Base-by-base conservation (phyloP, 2,888 invertebrate genomes). In the Protula sp. region DNA sequence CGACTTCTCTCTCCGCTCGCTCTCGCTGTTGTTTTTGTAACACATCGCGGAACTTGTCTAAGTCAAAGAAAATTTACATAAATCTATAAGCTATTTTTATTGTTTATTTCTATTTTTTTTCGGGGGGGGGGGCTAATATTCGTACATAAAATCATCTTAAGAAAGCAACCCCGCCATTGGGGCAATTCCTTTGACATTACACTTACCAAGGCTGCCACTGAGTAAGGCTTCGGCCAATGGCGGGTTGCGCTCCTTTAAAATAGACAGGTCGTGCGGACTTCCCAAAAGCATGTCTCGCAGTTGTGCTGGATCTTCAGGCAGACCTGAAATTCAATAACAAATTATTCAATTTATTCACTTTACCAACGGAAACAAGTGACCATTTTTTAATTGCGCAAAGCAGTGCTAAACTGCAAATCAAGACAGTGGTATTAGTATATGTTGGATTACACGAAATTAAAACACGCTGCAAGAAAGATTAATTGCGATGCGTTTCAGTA, bases 161-260 rank as follows among this genome's bases (percentile, higher is more conserved):
- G n/a, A n/a, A n/a, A n/a, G n/a, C n/a, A n/a, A n/a, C n/a, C n/a
- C n/a, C n/a, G n/a, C n/a, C n/a, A n/a, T n/a, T n/a, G n/a, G n/a
- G n/a, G n/a, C n/a, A n/a, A n/a, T n/a, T n/a, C n/a, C n/a, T n/a
- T n/a, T n/a, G n/a, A n/a, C n/a, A n/a, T n/a, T n/a, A n/a, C 31
- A 61, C 69, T 67, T 69, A 83, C 83, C 90, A 68, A 91, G 84
- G 79, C 89, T 89, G 29, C 92, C 93, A 71, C 89, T 90, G 1
- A 91, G 84, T 29, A 95, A 82, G 24, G 97, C 94, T 79, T 94
- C 94, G 9, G 95, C 94, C 61, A 97, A 82, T 67, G 89, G 85
- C 3, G 94, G 91, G 84, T 97, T 97, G 74, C 95, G 92, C 79
- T 95, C 94, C 77, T 92, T 91, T 4, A 97, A 83, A 61, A 94